phyloP scores from a whole-genome alignment of 2,113 vertebrate species.

The Tretioscincus oriximinensis region DNA sequence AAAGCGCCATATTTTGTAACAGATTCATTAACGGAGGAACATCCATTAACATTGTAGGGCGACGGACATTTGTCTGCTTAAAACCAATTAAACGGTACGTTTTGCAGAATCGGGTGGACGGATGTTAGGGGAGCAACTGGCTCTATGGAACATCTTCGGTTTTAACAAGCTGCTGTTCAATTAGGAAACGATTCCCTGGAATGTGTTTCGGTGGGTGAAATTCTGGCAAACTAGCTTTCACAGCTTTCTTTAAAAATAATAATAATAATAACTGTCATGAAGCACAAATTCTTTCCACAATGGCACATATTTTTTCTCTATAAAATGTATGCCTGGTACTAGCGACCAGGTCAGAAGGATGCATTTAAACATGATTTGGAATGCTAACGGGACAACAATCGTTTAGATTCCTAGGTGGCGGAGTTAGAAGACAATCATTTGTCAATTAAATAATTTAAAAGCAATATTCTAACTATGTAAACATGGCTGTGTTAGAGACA shows the following conservation, averaged over 20 bases:
- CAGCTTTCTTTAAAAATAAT: conserved; percentile 27
- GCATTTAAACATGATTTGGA: conserved; percentile 47
- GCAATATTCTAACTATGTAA: conserved; percentile 39
- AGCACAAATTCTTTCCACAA: conserved; percentile 46
- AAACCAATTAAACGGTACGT: conserved; percentile 38
- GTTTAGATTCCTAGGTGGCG: conserved; percentile 27
- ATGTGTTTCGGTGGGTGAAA: conserved; percentile 37
- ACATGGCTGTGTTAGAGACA: conserved; percentile 29
- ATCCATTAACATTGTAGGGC: conserved; percentile 33
- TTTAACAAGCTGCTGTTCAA: conserved; percentile 57
- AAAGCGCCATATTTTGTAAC: conserved; percentile 31
- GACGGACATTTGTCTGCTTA: conserved; percentile 11
- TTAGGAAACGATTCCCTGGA: conserved; percentile 52
- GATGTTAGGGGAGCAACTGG: conserved; percentile 29
- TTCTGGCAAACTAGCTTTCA: conserved; percentile 51
- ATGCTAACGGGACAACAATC: conserved; percentile 39
- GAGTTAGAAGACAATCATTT: conserved; percentile 38
- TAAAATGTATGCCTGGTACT: conserved; percentile 48
- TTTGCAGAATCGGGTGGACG: conserved; percentile 10
- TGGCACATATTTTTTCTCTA: conserved; percentile 20
- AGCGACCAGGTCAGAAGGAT: conserved; percentile 20
- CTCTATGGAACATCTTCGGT: conserved; percentile 26
- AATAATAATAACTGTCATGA: conserved; percentile 53
- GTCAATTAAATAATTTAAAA: conserved; percentile 66
- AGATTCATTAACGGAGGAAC: conserved; percentile 20